Base-by-base conservation (phyloP, 2,888 invertebrate genomes). In the Drosophila maculinotata region DNA sequence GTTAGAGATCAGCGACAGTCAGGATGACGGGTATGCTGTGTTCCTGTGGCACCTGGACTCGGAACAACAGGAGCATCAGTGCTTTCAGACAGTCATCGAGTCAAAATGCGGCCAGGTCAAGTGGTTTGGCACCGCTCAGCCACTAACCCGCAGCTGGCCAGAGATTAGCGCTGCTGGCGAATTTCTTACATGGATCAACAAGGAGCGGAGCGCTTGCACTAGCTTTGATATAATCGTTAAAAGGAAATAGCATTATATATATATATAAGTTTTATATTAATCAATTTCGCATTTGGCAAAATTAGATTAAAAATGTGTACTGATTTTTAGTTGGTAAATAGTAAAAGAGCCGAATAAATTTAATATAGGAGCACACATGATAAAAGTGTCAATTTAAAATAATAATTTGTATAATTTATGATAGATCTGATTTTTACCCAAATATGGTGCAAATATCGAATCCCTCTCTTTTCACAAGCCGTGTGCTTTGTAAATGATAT, bases 21-120 rank as follows among this genome's bases (percentile, higher is more conserved):
- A 30, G 35, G 8, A 8, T 10, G 44, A 59, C 28, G 60, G 54
- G 26, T 39, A 39, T 31, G 79, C 68, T 3, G 79, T 90, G 65
- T 90, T 90, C 79, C 76, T 90, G 38, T 90, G 90, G 90, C 89
- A 91, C 68, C 81, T 87, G 31, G 62, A 63, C 51, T 7, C 20
- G 15, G 26, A 31, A 10, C 42, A 41, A 33, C 30, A 31, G 42
- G 42, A 41, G 33, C 53, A 49, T 63, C 31, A 78, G 62, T 77
- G 77, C 59, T 90, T 81, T 62, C 87, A 87, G 58, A 82, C 89
- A 74, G 85, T 87, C 80, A 89, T 91, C 81, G 90, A 90, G 77
- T 83, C 89, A 67, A 51, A 66, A 20, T 30, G 62, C 77, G 78
- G 78, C 53, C 79, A 76, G 44, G 67, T 89, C 48, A 89, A 89